Evolutionary conservation across 2,797 vertebrate genomes (phyloP).

Genomic region (Melanotaenia trifasciata): DNA sequence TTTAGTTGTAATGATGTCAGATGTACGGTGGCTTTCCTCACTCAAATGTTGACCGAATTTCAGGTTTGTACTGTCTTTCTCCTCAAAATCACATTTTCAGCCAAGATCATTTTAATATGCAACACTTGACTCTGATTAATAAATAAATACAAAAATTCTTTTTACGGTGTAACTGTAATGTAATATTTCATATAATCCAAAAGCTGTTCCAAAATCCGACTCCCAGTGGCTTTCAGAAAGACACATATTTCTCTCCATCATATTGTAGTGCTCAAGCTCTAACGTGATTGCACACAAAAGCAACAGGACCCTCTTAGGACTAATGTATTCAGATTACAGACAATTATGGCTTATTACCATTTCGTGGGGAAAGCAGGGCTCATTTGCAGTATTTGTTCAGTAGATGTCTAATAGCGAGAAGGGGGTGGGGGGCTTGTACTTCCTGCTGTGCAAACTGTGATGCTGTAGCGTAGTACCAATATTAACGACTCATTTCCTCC

Average conservation of each 20-base stretch:
- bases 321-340: slow-evolving; percentile 78
- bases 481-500: slow-evolving; percentile 71
- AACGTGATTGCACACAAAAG: slow-evolving; percentile 68
- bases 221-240: not conserved
- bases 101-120: not conserved
- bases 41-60: not conserved
- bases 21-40: not conserved
- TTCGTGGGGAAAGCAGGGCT: slow-evolving; percentile 61
- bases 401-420: slow-evolving; percentile 59
- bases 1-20: slow-evolving; percentile 7
- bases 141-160: not conserved
- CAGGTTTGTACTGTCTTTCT: not conserved
- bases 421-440: slow-evolving; percentile 50
- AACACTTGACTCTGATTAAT: slow-evolving; percentile 8
- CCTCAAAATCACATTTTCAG: not conserved
- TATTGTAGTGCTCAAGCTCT: slow-evolving; percentile 49
- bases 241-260: slow-evolving; percentile 16
- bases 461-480: slow-evolving; percentile 61
- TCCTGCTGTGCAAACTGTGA: slow-evolving; percentile 66
- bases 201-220: slow-evolving; percentile 3
- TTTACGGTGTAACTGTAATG: not conserved
- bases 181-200: slow-evolving; percentile 21
- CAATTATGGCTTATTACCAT: slow-evolving; percentile 75
- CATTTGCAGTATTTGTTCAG: slow-evolving; percentile 72
- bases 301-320: slow-evolving; percentile 64